A percentile compares a stretch with the other conserved stretches of the same genome.
These are phyloP conservation scores for Penaeus monodon DNA, from an alignment of 2,888 invertebrate genomes.

Conservation along the genomic window DNA sequence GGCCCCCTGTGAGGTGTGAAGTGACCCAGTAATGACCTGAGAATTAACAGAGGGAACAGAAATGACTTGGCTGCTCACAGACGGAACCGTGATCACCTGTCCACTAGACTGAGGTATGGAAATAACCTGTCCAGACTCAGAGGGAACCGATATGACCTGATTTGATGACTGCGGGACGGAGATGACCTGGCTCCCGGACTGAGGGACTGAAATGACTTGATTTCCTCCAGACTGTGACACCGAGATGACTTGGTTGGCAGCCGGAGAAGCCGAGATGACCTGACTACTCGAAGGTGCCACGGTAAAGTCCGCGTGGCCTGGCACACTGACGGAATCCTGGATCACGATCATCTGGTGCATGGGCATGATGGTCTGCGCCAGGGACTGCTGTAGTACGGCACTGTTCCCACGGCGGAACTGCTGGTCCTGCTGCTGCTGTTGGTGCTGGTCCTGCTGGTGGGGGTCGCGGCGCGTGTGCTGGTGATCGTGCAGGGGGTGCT, in stretches of 20 bases:
- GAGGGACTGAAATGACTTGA: constrained; percentile 41
- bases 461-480: background rate
- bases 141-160: constrained; percentile 37
- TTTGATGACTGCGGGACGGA: constrained; percentile 35
- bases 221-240: constrained; percentile 17
- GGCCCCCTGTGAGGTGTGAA: constrained; percentile 16
- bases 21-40: constrained; percentile 42
- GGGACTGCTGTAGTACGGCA: constrained; percentile 28
- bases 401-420: constrained; percentile 19
- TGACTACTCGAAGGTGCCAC: constrained; percentile 31
- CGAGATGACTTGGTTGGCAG: constrained; percentile 36
- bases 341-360: constrained; percentile 56
- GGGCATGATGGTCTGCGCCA: constrained; percentile 37
- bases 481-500: background rate
- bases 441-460: background rate
- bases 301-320: constrained; percentile 37
- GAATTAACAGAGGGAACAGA: constrained; percentile 29
- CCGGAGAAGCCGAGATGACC: constrained; percentile 37
- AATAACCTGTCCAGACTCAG: constrained; percentile 29
- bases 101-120: constrained; percentile 39
- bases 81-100: constrained; percentile 40
- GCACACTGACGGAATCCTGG: constrained; percentile 38
- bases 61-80: constrained; percentile 41
- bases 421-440: background rate
- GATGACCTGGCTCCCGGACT: constrained; percentile 34